Conservation (phyloP, 1,140 invertebrate species). For the Calliphora vicina region DNA sequence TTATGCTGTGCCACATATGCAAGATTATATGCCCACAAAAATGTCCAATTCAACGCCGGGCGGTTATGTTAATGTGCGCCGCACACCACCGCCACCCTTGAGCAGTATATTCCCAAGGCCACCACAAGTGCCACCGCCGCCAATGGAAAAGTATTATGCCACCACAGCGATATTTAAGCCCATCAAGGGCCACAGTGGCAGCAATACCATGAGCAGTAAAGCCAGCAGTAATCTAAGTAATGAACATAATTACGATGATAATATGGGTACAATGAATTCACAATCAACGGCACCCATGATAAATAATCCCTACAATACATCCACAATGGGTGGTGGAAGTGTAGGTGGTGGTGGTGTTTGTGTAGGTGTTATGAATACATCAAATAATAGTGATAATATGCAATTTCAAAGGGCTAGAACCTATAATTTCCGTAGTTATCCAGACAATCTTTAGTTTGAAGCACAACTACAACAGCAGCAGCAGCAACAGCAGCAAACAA, state of each 20-base stretch:
- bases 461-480: slow-evolving; percentile 43
- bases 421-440: slow-evolving; percentile 62
- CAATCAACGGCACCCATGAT: slow-evolving; percentile 60
- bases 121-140: slow-evolving; percentile 70
- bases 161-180: slow-evolving; percentile 66
- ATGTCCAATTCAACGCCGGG: slow-evolving; percentile 50
- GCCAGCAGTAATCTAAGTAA: slow-evolving; percentile 55
- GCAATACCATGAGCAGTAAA: slow-evolving; percentile 43
- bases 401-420: slow-evolving; percentile 61
- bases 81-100: slow-evolving; percentile 62
- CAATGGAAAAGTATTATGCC: slow-evolving; percentile 79
- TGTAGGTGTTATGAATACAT: slow-evolving; percentile 39
- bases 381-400: slow-evolving; percentile 41
- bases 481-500: slow-evolving; percentile 34
- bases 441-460: slow-evolving; percentile 63
- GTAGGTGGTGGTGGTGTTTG: slow-evolving; percentile 44
- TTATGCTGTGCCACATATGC: slow-evolving; percentile 66
- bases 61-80: slow-evolving; percentile 60
- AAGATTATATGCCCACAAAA: slow-evolving; percentile 61
- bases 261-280: slow-evolving; percentile 60
- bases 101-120: slow-evolving; percentile 73
- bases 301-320: slow-evolving; percentile 52
- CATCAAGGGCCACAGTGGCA: slow-evolving; percentile 46
- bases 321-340: slow-evolving; percentile 45
- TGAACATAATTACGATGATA: slow-evolving; percentile 54